phyloP scores from a whole-genome alignment of 2,113 vertebrate species.

The Tragulus kanchil region DNA sequence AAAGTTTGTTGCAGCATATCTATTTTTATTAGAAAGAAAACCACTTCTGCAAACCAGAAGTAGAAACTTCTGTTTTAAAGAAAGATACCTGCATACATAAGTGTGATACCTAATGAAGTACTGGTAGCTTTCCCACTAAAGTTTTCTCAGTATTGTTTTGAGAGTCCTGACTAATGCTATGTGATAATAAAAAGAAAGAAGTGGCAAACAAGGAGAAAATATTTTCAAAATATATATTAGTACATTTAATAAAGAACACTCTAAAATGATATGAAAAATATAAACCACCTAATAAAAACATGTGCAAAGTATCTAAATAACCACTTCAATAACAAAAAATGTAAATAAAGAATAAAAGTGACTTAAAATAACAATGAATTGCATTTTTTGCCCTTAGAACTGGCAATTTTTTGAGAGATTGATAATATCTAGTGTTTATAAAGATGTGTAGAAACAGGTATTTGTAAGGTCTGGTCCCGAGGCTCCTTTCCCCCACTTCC shows the following conservation, averaged over 20 bases:
- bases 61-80: neutral
- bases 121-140: neutral
- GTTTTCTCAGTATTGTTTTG: neutral
- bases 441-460: neutral
- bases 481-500: too few relatives aligned
- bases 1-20: neutral
- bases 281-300: constrained; percentile 12
- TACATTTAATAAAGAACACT: neutral
- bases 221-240: constrained; percentile 17
- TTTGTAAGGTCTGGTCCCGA: too few relatives aligned
- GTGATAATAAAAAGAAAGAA: neutral
- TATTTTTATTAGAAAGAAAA: constrained; percentile 15
- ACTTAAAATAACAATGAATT: constrained; percentile 7
- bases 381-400: neutral
- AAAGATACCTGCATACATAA: neutral
- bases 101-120: neutral
- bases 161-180: neutral
- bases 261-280: neutral
- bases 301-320: neutral
- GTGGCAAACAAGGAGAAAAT: neutral
- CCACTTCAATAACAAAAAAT: neutral
- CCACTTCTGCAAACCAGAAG: neutral
- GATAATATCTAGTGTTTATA: neutral
- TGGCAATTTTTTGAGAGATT: neutral
- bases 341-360: neutral